Conservation (phyloP, 2,797 vertebrate species). For the Perodicticus potto region DNA sequence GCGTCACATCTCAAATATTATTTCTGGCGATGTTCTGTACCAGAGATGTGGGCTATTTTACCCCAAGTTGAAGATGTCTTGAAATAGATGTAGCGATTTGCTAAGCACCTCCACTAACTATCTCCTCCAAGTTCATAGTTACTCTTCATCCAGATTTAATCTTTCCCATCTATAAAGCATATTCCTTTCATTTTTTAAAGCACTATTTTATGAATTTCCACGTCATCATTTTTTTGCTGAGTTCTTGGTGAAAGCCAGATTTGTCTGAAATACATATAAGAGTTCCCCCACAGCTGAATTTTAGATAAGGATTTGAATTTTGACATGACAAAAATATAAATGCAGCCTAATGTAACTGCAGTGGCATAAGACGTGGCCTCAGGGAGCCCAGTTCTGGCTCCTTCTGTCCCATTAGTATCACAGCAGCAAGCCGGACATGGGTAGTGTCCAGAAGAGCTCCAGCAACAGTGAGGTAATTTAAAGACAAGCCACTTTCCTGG, state of each 20-base stretch:
- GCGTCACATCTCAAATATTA: constrained; percentile 24
- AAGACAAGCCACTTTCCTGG: neutral
- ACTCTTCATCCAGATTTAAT: constrained; percentile 30
- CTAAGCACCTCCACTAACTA: constrained; percentile 23
- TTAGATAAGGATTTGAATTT: constrained; percentile 5
- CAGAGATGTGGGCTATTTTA: constrained; percentile 51
- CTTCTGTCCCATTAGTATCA: neutral
- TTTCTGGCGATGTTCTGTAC: constrained; percentile 63
- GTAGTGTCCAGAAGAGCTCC: neutral
- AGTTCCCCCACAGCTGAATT: neutral
- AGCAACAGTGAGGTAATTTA: neutral
- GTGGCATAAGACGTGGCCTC: neutral
- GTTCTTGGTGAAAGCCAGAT: neutral
- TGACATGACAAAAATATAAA: constrained; percentile 17
- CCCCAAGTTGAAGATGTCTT: constrained; percentile 64
- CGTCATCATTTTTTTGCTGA: neutral
- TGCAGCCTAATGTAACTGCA: neutral
- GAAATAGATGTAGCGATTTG: constrained; percentile 69
- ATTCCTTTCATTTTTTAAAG: neutral
- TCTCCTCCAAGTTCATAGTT: constrained; percentile 13
- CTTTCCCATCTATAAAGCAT: neutral
- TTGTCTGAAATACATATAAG: neutral
- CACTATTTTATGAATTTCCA: constrained; percentile 29
- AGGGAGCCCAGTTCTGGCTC: rapidly evolving
- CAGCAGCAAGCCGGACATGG: neutral